Percentiles rank a stretch among this genome's conserved stretches.
These are phyloP conservation scores for Dynastes hyllus DNA, from an alignment of 2,888 invertebrate species.

Conservation along the genomic window DNA sequence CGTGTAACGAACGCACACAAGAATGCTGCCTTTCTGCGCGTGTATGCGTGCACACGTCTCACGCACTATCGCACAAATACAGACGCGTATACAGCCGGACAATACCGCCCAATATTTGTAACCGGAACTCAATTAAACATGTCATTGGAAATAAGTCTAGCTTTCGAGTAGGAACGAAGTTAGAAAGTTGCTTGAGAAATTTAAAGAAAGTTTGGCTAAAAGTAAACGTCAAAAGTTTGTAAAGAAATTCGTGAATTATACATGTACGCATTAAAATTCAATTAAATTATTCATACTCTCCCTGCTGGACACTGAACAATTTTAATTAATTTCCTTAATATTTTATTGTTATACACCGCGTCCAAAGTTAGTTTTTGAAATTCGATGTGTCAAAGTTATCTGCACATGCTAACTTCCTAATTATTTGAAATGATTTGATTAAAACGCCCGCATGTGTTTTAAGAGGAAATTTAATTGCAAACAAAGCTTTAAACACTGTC, in stretches of 20 bases:
- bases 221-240: not conserved
- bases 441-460: too few relatives aligned
- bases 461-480: too few relatives aligned
- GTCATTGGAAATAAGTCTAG: constrained; percentile 53
- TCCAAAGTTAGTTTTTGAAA: too few relatives aligned
- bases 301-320: too few relatives aligned
- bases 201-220: not conserved
- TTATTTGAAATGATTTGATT: too few relatives aligned
- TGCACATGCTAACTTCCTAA: too few relatives aligned
- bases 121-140: constrained; percentile 63
- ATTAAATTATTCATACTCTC: too few relatives aligned
- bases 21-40: constrained; percentile 24
- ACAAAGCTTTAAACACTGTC: too few relatives aligned
- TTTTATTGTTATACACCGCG: too few relatives aligned
- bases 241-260: not conserved
- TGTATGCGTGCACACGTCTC: not conserved
- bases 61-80: constrained; percentile 11
- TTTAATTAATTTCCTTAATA: too few relatives aligned
- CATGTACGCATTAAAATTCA: not conserved
- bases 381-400: too few relatives aligned
- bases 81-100: constrained; percentile 56
- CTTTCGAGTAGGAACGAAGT: constrained; percentile 5
- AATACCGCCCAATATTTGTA: constrained; percentile 62
- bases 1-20: constrained; percentile 53
- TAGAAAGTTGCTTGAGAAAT: constrained; percentile 5